Percentiles rank a stretch among this genome's conserved stretches.
These are phyloP conservation scores for Gobiocypris rarus DNA, from an alignment of 2,113 vertebrate genomes.

Conservation along the genomic window DNA sequence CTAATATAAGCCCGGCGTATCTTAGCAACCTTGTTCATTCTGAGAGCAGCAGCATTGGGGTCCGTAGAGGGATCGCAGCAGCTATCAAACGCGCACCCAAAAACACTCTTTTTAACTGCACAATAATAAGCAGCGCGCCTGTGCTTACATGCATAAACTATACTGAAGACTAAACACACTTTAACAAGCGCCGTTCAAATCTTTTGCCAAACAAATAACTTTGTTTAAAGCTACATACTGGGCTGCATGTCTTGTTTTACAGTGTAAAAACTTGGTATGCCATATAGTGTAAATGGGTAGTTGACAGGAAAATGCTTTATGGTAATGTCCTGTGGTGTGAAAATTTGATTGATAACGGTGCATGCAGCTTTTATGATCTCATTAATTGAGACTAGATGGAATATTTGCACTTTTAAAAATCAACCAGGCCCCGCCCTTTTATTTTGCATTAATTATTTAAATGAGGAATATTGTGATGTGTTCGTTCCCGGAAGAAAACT, in stretches of 20 bases:
- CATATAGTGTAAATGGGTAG: too few species aligned
- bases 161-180: conserved; percentile 42
- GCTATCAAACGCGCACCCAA: conserved; percentile 74
- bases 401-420: not conserved
- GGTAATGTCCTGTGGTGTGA: not conserved
- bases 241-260: not conserved
- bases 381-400: not conserved
- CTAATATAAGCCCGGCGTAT: conserved; percentile 80
- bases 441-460: too few species aligned
- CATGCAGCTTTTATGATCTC: not conserved
- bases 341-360: not conserved
- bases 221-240: not conserved
- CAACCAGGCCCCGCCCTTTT: too few species aligned
- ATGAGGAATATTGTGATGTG: too few species aligned
- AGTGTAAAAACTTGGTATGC: too few species aligned
- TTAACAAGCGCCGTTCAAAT: not conserved
- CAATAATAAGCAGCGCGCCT: not conserved
- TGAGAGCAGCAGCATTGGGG: conserved; percentile 73
- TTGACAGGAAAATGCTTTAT: too few species aligned
- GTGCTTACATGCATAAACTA: conserved; percentile 9
- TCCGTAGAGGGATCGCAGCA: conserved; percentile 69
- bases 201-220: not conserved
- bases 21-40: conserved; percentile 85
- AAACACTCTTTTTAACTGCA: conserved; percentile 54
- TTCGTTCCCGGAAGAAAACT: too few species aligned